Evolutionary conservation across 92 coral and sea anemone species (phyloP), one percentile per base, ranked within the genome.

Genomic region (Anthopleura xanthogrammica): DNA sequence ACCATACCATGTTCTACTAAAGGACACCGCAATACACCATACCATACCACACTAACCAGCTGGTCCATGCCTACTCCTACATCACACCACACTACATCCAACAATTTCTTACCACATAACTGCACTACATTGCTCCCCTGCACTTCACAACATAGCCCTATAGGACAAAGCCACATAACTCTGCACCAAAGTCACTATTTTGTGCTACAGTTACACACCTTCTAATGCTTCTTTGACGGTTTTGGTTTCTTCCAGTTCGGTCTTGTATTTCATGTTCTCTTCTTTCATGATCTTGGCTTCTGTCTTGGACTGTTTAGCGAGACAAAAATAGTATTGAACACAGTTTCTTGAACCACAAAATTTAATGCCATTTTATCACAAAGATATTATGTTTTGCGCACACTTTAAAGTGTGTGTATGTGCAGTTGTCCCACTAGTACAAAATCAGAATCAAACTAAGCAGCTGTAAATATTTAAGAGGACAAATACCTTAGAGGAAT

Each of bases 241-340:
- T 68, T 73, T 83, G 36, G 68, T 81, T 39, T 90, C 79, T 1
- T 88, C 91, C 52, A 88, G 74, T 46, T 91, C 87, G 12, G 72
- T 79, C 55, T 88, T 95, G 46, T 87, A 76, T 64, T 78, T 77
- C 65, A 85, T 86, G 19, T 88, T 90, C 65, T 93, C 93, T 57
- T 95, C 95, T 19, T 76, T 75, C 39, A 89, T 86, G 71, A 91
- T 80, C 77, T 93, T 86, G 36, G 88, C 87, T 79, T 93, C 92
- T 3, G 97, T 82, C 70, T 87, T 89, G 12, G 90, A 82, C 98
- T 95, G 66, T 76, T 75, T 20, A 20, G 29, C 52, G 16, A 62
- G 77, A 60, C 48, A 6, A 19, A 75, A 19, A 64, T 13, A 60
- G 60, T 24, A 66, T 71, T 29, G 84, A 42, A 54, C 23, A 13